Evolutionary conservation across 1,140 invertebrate genomes (phyloP).

Genomic region (Drosophila watanabei): DNA sequence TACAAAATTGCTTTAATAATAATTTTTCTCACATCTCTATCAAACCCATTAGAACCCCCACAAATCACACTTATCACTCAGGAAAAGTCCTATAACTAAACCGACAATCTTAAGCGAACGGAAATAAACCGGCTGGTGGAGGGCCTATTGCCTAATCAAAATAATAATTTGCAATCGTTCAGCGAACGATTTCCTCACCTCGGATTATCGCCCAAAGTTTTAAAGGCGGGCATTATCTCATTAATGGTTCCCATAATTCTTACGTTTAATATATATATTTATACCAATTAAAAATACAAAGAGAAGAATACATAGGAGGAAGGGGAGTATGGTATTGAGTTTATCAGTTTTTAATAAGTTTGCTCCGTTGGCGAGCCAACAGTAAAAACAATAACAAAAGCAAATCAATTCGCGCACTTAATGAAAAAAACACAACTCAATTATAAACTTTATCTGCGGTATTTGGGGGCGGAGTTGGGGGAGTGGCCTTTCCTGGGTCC

Average conservation of each 20-base stretch:
- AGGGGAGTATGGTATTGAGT: conserved; percentile 24
- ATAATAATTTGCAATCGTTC: conserved; percentile 73
- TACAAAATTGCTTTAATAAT: background rate
- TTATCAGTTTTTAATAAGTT: conserved; percentile 83
- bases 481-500: conserved; percentile 6
- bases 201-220: conserved; percentile 31
- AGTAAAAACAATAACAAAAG: conserved; percentile 46
- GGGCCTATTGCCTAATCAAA: conserved; percentile 28
- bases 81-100: conserved; percentile 7
- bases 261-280: conserved; percentile 40
- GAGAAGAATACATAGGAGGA: background rate
- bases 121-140: conserved; percentile 14
- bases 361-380: conserved; percentile 52
- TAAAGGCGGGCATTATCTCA: conserved; percentile 17
- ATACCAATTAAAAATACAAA: conserved; percentile 46
- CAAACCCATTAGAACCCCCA: background rate
- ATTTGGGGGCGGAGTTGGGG: conserved; percentile 11
- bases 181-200: conserved; percentile 62
- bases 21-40: background rate
- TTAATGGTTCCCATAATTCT: conserved; percentile 42
- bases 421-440: conserved; percentile 82
- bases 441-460: conserved; percentile 75
- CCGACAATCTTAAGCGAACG: conserved; percentile 20
- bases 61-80: conserved; percentile 15
- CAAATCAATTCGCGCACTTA: conserved; percentile 80